A percentile compares a stretch with the other conserved stretches of the same genome.
phyloP scores from a whole-genome alignment of 92 coral and sea anemone species.

The Bergia sp. region DNA sequence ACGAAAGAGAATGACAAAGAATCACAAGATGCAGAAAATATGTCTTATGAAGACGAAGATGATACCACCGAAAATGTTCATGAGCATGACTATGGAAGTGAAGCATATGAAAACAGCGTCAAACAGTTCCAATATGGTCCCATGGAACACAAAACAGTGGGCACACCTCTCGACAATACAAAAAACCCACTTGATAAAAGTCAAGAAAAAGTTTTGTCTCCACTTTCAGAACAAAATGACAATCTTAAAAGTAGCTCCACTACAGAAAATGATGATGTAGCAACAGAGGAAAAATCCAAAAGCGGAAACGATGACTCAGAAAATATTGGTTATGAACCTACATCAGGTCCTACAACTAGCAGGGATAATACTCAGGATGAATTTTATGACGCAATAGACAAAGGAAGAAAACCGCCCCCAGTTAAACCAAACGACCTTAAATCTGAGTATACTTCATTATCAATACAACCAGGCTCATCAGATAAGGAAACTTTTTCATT shows the following conservation, averaged over 20 bases:
- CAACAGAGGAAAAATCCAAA: background rate
- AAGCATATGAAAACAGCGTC: constrained; percentile 10
- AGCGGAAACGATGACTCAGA: background rate
- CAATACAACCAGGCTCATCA: background rate
- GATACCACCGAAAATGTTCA: background rate
- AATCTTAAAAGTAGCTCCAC: background rate
- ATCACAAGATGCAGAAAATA: background rate
- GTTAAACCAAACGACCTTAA: background rate
- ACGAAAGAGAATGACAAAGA: constrained; percentile 5
- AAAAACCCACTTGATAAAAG: background rate
- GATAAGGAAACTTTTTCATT: background rate
- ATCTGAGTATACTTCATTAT: background rate
- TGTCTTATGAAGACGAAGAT: constrained; percentile 13
- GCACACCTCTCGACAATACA: constrained; percentile 12
- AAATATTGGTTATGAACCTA: constrained; percentile 9
- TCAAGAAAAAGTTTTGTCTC: background rate
- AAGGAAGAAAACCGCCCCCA: constrained; percentile 52
- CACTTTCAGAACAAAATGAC: background rate
- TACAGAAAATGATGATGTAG: background rate
- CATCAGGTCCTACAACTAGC: constrained; percentile 46
- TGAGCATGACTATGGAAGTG: background rate
- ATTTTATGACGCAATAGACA: constrained; percentile 67
- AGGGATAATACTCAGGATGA: constrained; percentile 69
- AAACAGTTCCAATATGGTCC: constrained; percentile 37
- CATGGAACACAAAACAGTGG: constrained; percentile 27